A percentile compares a stretch with the other conserved stretches of the same genome.
These are phyloP conservation scores for Callipepla squamata DNA, from an alignment of 2,113 vertebrate species.

Conservation along the genomic window DNA sequence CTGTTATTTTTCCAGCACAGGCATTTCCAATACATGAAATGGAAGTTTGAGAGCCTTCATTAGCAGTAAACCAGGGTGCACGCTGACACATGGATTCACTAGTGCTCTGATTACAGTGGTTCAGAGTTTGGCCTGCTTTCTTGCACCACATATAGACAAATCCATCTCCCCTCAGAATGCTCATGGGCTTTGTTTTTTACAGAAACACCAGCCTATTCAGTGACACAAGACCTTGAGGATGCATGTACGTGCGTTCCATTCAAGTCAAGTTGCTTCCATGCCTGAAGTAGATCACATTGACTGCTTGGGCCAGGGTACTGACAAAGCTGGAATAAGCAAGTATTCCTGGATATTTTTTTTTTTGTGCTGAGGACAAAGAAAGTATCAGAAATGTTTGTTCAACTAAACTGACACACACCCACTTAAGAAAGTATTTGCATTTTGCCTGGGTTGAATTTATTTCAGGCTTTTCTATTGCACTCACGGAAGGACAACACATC, in stretches of 20 bases:
- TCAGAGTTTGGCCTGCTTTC: background rate
- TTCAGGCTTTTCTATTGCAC: background rate
- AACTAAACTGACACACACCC: background rate
- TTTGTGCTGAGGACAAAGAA: background rate
- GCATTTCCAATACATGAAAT: background rate
- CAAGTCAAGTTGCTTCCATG: background rate
- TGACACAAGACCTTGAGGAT: background rate
- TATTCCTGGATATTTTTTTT: background rate
- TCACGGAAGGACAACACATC: constrained; percentile 7
- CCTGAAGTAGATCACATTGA: background rate
- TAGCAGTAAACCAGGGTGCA: background rate
- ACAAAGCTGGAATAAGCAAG: background rate
- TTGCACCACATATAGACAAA: background rate
- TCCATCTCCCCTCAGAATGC: background rate
- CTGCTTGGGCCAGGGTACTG: background rate
- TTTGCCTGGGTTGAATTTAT: background rate
- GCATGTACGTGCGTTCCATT: rapidly evolving
- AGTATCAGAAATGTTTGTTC: background rate
- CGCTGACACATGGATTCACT: background rate
- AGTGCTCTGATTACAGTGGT: background rate
- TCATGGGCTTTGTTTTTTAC: background rate
- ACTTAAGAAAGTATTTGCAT: background rate
- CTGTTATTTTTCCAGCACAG: background rate
- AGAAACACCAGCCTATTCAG: background rate
- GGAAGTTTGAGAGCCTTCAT: background rate